Percentiles rank a stretch among this genome's conserved stretches.
phyloP scores from a whole-genome alignment of 2,888 invertebrate species.

The Diogma glabrata region DNA sequence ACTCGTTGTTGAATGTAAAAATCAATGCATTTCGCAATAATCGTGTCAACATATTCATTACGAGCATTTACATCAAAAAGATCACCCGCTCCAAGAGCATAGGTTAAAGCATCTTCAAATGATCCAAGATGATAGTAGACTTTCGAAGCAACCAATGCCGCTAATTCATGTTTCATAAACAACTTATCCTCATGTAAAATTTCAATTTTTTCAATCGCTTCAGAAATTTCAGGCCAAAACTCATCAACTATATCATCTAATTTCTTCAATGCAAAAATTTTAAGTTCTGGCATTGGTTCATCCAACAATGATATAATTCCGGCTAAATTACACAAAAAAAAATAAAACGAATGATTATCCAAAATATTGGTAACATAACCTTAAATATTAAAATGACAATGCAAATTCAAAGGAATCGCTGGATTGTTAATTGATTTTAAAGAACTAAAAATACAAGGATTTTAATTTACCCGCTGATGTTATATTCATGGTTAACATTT shows the following conservation, averaged over 20 bases:
- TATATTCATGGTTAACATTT: slow-evolving; percentile 37
- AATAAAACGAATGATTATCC: slow-evolving; percentile 26
- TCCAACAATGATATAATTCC: slow-evolving; percentile 93
- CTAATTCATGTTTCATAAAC: slow-evolving; percentile 81
- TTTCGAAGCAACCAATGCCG: slow-evolving; percentile 95
- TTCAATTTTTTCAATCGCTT: slow-evolving; percentile 95
- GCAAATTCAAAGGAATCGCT: slow-evolving; percentile 9
- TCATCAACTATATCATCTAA: slow-evolving; percentile 90
- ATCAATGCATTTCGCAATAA: slow-evolving; percentile 94
- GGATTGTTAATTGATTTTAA: too few relatives aligned
- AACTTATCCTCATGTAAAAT: slow-evolving; percentile 86
- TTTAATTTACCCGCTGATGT: slow-evolving; percentile 39
- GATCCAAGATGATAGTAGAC: slow-evolving; percentile 97
- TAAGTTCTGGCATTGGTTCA: slow-evolving; percentile 86
- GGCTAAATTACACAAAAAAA: slow-evolving; percentile 39
- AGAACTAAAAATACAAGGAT: slow-evolving; percentile 8
- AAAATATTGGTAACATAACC: slow-evolving; percentile 18
- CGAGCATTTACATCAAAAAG: slow-evolving; percentile 90
- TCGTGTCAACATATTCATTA: slow-evolving; percentile 94
- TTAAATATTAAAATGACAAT: slow-evolving; percentile 12
- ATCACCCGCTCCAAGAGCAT: slow-evolving; percentile 90
- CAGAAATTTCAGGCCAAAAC: slow-evolving; percentile 98
- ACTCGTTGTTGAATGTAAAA: slow-evolving; percentile 85
- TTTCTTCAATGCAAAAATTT: slow-evolving; percentile 86
- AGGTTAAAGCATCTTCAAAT: slow-evolving; percentile 93